These are phyloP conservation scores for Phoxinus phoxinus DNA, from an alignment of 2,113 vertebrate genomes.

Conservation along the genomic window DNA sequence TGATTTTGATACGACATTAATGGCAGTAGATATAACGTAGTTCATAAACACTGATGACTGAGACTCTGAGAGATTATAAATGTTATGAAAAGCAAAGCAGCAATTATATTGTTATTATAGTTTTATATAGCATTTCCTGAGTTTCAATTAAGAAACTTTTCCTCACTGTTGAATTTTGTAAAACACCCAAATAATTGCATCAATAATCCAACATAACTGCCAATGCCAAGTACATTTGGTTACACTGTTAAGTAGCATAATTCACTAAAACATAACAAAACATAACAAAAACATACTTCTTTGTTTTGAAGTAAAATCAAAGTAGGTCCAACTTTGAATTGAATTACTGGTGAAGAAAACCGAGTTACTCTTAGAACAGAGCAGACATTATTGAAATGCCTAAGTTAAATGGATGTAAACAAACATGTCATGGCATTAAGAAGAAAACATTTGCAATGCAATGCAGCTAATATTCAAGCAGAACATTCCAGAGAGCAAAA, in stretches of 20 bases:
- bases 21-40: not conserved
- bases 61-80: not conserved
- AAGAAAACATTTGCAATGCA: not conserved
- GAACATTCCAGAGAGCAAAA: not conserved
- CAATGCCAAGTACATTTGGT: not conserved
- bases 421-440: not conserved
- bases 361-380: not conserved
- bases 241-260: not conserved
- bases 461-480: not conserved
- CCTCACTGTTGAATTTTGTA: not conserved
- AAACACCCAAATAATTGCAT: not conserved
- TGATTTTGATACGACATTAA: not conserved
- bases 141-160: not conserved
- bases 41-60: not conserved
- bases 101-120: not conserved
- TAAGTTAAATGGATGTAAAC: slow-evolving; percentile 20
- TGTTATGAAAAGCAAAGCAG: not conserved
- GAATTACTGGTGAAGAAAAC: not conserved
- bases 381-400: not conserved
- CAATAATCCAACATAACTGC: not conserved
- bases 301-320: not conserved
- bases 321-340: not conserved
- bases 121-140: not conserved
- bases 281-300: no score
- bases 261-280: not conserved